Evolutionary conservation across 2,797 vertebrate genomes (phyloP).

Genomic region (Zenarchopterus dispar): DNA sequence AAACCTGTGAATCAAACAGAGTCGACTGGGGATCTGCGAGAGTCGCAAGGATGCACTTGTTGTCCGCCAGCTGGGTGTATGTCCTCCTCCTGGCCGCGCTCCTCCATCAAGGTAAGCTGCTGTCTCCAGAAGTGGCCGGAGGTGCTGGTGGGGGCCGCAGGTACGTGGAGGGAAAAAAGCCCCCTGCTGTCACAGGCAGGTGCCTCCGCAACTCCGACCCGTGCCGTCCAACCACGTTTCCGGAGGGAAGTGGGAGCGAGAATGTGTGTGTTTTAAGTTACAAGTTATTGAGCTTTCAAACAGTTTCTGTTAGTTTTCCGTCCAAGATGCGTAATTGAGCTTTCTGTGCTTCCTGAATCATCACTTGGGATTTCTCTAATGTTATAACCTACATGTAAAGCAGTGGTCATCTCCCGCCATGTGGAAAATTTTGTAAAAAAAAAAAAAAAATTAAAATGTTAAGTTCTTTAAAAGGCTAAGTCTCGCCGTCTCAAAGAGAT

Average conservation of each 20-base stretch:
- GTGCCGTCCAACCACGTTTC: conserved; percentile 3
- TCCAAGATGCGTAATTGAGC: no score
- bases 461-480: no score
- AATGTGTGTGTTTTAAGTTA: not conserved
- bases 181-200: conserved; percentile 39
- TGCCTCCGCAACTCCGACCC: conserved; percentile 52
- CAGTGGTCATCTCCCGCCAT: no score
- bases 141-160: conserved; percentile 19
- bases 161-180: conserved; percentile 1
- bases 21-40: conserved; percentile 46
- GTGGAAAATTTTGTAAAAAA: no score
- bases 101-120: conserved; percentile 69
- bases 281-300: conserved; percentile 12
- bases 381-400: no score
- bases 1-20: conserved; percentile 18
- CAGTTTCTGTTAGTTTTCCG: not conserved
- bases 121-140: conserved; percentile 6
- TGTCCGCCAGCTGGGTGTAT: conserved; percentile 63
- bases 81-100: conserved; percentile 56
- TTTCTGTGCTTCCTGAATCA: no score
- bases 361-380: no score
- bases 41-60: conserved; percentile 79
- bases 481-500: no score
- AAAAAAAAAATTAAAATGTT: no score
- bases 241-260: no score